Percentiles rank a stretch among this genome's conserved stretches.
phyloP scores from a whole-genome alignment of 2,797 vertebrate genomes.

The Semaprochilodus insignis region DNA sequence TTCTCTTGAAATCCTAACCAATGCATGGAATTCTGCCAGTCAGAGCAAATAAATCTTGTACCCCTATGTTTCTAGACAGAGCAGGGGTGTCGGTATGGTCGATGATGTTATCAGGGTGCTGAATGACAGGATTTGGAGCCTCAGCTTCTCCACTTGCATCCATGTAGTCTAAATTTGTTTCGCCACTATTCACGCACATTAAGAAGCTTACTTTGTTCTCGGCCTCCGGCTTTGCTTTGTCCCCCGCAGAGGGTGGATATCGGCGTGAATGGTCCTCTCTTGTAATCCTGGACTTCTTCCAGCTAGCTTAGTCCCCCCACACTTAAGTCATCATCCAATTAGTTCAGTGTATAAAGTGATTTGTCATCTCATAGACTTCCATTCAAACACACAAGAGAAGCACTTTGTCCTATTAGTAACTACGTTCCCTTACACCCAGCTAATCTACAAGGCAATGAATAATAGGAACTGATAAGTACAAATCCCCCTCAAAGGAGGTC shows the following conservation, averaged over 20 bases:
- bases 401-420: conserved; percentile 90
- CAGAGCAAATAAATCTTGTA: neutral
- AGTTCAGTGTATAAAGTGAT: conserved; percentile 89
- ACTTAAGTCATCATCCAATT: conserved; percentile 92
- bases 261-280: conserved; percentile 27
- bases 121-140: conserved; percentile 23
- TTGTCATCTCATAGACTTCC: conserved; percentile 86
- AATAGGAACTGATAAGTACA: conserved; percentile 89
- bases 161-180: conserved; percentile 53
- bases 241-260: conserved; percentile 43
- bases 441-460: conserved; percentile 89
- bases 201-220: conserved; percentile 57
- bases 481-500: conserved; percentile 91
- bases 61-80: neutral
- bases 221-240: conserved; percentile 45
- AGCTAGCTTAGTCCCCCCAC: conserved; percentile 85
- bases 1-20: neutral
- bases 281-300: conserved; percentile 72
- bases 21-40: neutral
- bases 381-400: conserved; percentile 88
- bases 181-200: conserved; percentile 58
- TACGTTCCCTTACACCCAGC: conserved; percentile 84
- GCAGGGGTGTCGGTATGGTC: neutral
- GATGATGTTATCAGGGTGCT: neutral
- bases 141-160: conserved; percentile 39